Evolutionary conservation across 2,888 invertebrate genomes (phyloP), one percentile per base, ranked within the genome.

Genomic region (Drosophila phalerata): DNA sequence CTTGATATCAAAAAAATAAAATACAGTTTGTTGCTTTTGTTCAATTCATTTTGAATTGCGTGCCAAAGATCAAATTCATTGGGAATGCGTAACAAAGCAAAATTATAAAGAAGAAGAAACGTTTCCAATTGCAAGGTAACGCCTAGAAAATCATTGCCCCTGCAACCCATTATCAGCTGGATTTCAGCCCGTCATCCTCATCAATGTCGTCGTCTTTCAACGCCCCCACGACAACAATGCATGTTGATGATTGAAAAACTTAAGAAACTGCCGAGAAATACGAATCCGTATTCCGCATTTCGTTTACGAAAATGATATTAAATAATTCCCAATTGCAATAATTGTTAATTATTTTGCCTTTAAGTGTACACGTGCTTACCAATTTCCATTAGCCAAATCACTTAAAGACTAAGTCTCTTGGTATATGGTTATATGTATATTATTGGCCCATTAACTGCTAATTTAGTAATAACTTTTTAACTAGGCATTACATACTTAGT

Each of bases 11-110:
- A 73, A 32, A 38, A 60, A 43, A 40, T 51, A 28, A 28, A 28
- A 19, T 52, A 69, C 19, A 60, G 48, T 55, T 67, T 66, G 42
- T 72, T 72, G 61, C 43, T 70, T 60, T 58, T 67, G 56, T 71
- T 76, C 56, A 66, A 78, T 74, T 76, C 63, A 65, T 68, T 80
- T 68, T 25, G 60, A 71, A 69, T 73, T 83, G 81, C 86, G 76
- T 87, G 91, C 85, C 89, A 91, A 87, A 91, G 91, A 91, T 91
- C 90, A 90, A 85, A 89, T 86, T 84, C 75, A 85, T 81, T 79
- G 63, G 55, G 76, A 48, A 79, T 79, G 84, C 86, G 75, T 78
- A 81, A 66, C 53, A 69, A 67, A 71, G 56, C 51, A 34, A 25
- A 56, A 60, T 48, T 37, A 56, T 67, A 55, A 38, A 57, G 58